Percentiles rank a stretch among this genome's conserved stretches.
phyloP scores from a whole-genome alignment of 2,797 vertebrate genomes.

The Atherinosoma microstoma region DNA sequence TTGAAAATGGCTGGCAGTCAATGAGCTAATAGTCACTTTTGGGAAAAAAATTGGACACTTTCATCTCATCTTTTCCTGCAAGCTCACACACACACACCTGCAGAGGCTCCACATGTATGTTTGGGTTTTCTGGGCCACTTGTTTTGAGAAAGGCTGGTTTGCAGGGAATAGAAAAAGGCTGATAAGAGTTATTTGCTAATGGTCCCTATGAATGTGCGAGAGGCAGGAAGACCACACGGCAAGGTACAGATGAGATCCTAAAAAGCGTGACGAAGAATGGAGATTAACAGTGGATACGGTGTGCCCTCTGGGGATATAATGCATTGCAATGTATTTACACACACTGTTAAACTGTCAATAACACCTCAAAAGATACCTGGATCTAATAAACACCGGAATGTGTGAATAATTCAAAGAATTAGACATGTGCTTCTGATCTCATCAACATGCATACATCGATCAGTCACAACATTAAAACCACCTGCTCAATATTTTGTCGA shows the following conservation, averaged over 20 bases:
- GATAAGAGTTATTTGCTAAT: constrained; percentile 59
- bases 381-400: constrained; percentile 59
- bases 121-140: constrained; percentile 46
- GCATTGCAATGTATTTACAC: constrained; percentile 41
- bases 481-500: not conserved
- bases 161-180: constrained; percentile 46
- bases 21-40: constrained; percentile 7
- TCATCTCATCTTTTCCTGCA: constrained; percentile 39
- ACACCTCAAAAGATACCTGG: constrained; percentile 42
- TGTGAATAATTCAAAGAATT: constrained; percentile 49
- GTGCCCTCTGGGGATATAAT: constrained; percentile 32
- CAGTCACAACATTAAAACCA: constrained; percentile 17
- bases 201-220: constrained; percentile 31
- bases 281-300: constrained; percentile 41
- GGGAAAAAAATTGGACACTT: constrained; percentile 16
- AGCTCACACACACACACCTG: constrained; percentile 49
- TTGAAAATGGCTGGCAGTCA: too few species aligned
- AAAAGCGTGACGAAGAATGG: constrained; percentile 42
- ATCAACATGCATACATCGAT: constrained; percentile 19
- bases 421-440: constrained; percentile 42
- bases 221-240: constrained; percentile 55
- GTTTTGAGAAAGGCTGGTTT: constrained; percentile 48
- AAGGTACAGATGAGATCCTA: constrained; percentile 49
- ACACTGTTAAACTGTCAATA: constrained; percentile 55
- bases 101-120: constrained; percentile 28